A percentile compares a stretch with the other conserved stretches of the same genome.
phyloP scores from a whole-genome alignment of 2,888 invertebrate species.

The Xestia ashworthii region DNA sequence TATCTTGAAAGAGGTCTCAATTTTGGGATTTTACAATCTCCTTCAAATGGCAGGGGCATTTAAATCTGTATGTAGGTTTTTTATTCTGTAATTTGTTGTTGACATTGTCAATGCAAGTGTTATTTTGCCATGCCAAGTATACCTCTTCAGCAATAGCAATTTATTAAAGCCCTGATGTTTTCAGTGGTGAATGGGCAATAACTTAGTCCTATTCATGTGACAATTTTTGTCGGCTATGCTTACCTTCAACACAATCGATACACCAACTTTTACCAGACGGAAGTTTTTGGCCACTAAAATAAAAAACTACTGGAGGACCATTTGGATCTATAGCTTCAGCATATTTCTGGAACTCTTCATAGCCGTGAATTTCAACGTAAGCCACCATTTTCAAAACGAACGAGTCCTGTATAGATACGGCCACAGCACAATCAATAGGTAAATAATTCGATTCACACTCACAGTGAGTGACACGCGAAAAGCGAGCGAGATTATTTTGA shows the following conservation, averaged over 20 bases:
- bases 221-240: not conserved
- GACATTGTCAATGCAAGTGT: too few species aligned
- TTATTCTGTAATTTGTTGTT: not conserved
- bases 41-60: not conserved
- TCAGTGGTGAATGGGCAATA: not conserved
- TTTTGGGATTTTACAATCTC: not conserved
- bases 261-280: conserved; percentile 96
- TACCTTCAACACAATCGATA: conserved; percentile 96
- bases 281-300: conserved; percentile 92
- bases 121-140: not conserved
- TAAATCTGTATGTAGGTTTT: not conserved
- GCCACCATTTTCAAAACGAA: conserved; percentile 73
- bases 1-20: conserved; percentile 2
- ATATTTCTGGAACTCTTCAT: conserved; percentile 91
- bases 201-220: not conserved
- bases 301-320: conserved; percentile 86
- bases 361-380: conserved; percentile 88
- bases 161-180: not conserved
- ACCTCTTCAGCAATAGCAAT: not conserved
- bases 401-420: not conserved
- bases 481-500: not conserved
- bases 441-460: too few species aligned
- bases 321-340: conserved; percentile 87
- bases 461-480: not conserved
- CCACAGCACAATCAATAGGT: not conserved